A percentile compares a stretch with the other conserved stretches of the same genome.
Evolutionary conservation across 2,888 invertebrate genomes (phyloP).

Genomic region (Dicranocentrus wangi): DNA sequence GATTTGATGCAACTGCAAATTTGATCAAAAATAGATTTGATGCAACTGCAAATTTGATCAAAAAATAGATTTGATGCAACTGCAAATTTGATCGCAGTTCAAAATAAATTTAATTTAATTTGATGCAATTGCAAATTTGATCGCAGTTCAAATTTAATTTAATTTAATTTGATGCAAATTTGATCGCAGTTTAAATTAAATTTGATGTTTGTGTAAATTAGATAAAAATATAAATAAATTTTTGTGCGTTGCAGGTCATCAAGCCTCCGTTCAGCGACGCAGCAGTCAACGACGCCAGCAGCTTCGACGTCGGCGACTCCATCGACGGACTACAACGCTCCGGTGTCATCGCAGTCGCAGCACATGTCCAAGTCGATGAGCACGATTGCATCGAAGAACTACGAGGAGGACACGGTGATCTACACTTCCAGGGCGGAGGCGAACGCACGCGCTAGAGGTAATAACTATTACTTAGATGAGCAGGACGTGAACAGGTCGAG

Average conservation of each 20-base stretch:
- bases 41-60: too few relatives aligned
- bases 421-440: constrained; percentile 34
- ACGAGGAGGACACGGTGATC: constrained; percentile 34
- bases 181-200: neutral
- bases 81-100: too few relatives aligned
- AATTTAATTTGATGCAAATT: too few relatives aligned
- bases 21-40: too few relatives aligned
- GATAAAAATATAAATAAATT: neutral
- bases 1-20: too few relatives aligned
- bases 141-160: too few relatives aligned
- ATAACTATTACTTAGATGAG: constrained; percentile 24
- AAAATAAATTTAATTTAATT: too few relatives aligned
- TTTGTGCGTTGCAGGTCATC: constrained; percentile 9
- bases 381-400: constrained; percentile 12
- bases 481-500: neutral
- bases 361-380: constrained; percentile 11
- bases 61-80: too few relatives aligned
- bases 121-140: too few relatives aligned
- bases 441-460: constrained; percentile 23
- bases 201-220: too few relatives aligned
- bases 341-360: neutral
- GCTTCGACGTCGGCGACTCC: constrained; percentile 19
- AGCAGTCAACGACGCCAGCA: constrained; percentile 22
- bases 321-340: constrained; percentile 35
- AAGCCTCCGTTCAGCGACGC: constrained; percentile 22